Percentiles rank a stretch among this genome's conserved stretches.
Conservation (phyloP, 2,113 vertebrate genomes). For the Prunella fulvescens region DNA sequence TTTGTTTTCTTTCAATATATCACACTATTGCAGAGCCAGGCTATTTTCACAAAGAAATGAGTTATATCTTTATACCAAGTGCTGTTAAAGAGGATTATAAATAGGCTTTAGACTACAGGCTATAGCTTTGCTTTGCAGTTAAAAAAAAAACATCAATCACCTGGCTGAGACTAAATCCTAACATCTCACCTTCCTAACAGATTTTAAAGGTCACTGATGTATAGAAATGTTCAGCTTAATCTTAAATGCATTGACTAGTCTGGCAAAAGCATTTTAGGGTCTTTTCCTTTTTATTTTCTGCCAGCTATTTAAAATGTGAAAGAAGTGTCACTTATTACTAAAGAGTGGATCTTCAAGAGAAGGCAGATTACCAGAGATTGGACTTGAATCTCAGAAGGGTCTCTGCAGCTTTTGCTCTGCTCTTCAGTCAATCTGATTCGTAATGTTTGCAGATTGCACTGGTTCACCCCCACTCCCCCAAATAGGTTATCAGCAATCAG, state of each 20-base stretch:
- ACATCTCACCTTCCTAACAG: conserved; percentile 61
- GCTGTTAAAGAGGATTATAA: conserved; percentile 58
- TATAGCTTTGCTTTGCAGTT: conserved; percentile 56
- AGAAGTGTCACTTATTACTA: conserved; percentile 31
- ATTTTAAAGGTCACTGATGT: conserved; percentile 63
- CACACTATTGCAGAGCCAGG: neutral
- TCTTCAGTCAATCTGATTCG: conserved; percentile 60
- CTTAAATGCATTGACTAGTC: conserved; percentile 56
- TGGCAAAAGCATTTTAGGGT: conserved; percentile 31
- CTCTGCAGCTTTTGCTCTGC: conserved; percentile 34
- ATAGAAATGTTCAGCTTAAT: conserved; percentile 60
- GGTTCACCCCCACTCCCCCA: conserved; percentile 32
- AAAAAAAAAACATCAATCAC: conserved; percentile 58
- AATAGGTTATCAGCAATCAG: conserved; percentile 70
- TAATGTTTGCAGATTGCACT: conserved; percentile 68
- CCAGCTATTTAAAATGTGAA: conserved; percentile 56
- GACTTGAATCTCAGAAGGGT: neutral
- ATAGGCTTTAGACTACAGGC: conserved; percentile 55
- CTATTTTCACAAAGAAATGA: conserved; percentile 56
- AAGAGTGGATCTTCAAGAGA: conserved; percentile 30
- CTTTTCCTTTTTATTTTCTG: conserved; percentile 35
- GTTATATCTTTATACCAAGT: conserved; percentile 56
- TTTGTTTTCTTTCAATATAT: conserved; percentile 43
- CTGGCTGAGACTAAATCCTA: conserved; percentile 59
- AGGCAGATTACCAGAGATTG: neutral